Percentiles rank a stretch among this genome's conserved stretches.
These are phyloP conservation scores for Limnephilus lunatus DNA, from an alignment of 2,888 invertebrate species.

Conservation along the genomic window DNA sequence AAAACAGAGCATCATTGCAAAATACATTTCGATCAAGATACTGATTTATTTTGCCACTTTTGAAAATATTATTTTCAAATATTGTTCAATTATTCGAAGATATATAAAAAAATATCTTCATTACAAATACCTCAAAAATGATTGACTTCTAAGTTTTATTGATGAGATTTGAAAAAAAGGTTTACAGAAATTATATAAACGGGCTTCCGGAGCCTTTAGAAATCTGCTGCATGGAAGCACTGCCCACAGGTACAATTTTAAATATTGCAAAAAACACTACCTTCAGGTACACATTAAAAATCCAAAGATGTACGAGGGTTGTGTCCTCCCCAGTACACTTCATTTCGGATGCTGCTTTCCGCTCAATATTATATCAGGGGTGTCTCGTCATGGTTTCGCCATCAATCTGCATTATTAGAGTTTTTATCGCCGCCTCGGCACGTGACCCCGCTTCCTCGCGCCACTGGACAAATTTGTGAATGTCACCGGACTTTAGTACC, in stretches of 20 bases:
- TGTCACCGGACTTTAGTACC: constrained; percentile 1
- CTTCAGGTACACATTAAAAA: neutral
- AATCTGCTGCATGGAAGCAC: neutral
- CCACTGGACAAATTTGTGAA: constrained; percentile 33
- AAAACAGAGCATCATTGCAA: neutral
- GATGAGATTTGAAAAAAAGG: too few relatives aligned
- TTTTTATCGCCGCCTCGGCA: constrained; percentile 61
- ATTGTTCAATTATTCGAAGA: too few relatives aligned
- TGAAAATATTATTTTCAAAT: too few relatives aligned
- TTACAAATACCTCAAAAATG: too few relatives aligned
- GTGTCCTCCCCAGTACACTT: neutral
- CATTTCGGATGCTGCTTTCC: neutral
- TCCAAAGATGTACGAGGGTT: neutral
- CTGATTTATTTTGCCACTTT: too few relatives aligned
- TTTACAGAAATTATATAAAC: too few relatives aligned
- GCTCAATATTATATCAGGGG: constrained; percentile 34
- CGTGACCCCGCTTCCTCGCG: constrained; percentile 49
- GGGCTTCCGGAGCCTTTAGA: too few relatives aligned
- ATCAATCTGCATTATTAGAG: constrained; percentile 65
- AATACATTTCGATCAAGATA: neutral
- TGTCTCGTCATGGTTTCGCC: constrained; percentile 54
- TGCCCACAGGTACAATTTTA: neutral
- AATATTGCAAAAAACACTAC: neutral
- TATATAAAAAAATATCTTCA: too few relatives aligned
- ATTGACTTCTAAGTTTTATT: too few relatives aligned